A percentile compares a stretch with the other conserved stretches of the same genome.
Conservation (phyloP, 2,888 invertebrate genomes). For the Cheilosia vernalis region DNA sequence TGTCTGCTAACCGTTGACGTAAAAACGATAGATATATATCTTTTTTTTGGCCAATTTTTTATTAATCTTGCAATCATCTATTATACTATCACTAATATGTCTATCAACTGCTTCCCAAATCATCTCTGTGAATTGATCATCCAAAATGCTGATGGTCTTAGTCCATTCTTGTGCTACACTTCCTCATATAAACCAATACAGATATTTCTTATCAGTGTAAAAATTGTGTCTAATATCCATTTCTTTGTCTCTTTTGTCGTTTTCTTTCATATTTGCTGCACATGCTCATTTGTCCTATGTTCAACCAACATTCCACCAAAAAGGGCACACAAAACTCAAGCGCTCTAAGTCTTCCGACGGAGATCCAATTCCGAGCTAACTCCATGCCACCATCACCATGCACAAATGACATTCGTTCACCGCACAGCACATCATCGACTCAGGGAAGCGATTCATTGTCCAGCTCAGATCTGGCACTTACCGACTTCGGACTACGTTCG, state of each 20-base stretch:
- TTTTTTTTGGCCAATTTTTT: too few species aligned
- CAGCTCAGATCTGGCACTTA: conserved; percentile 88
- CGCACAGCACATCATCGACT: conserved; percentile 89
- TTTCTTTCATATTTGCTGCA: conserved; percentile 66
- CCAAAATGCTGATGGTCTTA: too few species aligned
- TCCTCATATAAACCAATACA: too few species aligned
- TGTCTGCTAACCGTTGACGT: too few species aligned
- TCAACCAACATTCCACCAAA: conserved; percentile 14
- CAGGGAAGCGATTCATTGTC: conserved; percentile 91
- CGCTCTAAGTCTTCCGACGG: conserved; percentile 80
- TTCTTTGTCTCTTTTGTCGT: conserved; percentile 23
- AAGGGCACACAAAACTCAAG: conserved; percentile 80
- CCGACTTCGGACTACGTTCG: conserved; percentile 84
- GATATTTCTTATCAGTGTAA: conserved; percentile 15
- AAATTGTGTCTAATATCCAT: conserved; percentile 29
- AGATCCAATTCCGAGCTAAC: conserved; percentile 82
- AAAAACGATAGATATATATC: too few species aligned
- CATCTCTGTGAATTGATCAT: too few species aligned
- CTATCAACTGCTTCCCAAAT: too few species aligned
- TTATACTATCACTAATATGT: too few species aligned
- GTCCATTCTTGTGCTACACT: too few species aligned
- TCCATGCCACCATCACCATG: conserved; percentile 87
- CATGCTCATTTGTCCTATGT: conserved; percentile 53
- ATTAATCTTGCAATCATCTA: too few species aligned
- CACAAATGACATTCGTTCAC: conserved; percentile 86